These are phyloP conservation scores for Mormyrops boulengeri DNA, from an alignment of 2,797 vertebrate species.

Conservation along the genomic window DNA sequence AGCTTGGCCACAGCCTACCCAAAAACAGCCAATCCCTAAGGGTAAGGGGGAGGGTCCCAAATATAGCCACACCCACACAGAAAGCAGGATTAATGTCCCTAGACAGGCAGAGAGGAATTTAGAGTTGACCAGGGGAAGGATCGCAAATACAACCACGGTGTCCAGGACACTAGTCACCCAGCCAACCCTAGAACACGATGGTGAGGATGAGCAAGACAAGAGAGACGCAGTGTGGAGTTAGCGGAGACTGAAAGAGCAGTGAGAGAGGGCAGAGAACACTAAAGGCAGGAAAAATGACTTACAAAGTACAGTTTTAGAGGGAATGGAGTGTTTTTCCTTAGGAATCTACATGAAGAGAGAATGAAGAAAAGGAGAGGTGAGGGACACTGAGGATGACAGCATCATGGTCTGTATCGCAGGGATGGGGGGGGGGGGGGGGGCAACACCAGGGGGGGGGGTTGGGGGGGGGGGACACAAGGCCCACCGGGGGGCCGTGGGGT, in stretches of 20 bases:
- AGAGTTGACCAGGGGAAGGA: not conserved
- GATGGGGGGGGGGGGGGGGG: not conserved
- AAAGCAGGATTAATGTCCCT: not conserved
- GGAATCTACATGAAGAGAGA: conserved; percentile 78
- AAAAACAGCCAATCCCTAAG: not conserved
- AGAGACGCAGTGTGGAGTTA: conserved; percentile 13
- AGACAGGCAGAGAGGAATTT: not conserved
- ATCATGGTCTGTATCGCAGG: not conserved
- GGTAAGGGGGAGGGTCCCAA: not conserved
- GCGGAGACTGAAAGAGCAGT: conserved; percentile 15
- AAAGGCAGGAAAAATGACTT: conserved; percentile 65
- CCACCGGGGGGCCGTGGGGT: not conserved
- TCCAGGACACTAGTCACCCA: not conserved
- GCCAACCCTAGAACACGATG: not conserved
- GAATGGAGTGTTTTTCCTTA: conserved; percentile 83
- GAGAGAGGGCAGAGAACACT: conserved; percentile 15
- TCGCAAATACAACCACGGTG: not conserved
- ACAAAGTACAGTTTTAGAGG: conserved; percentile 87
- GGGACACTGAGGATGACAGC: not conserved
- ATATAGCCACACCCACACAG: not conserved
- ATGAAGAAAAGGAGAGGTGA: conserved; percentile 38
- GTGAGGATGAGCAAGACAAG: not conserved
- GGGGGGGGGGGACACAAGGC: too few relatives aligned
- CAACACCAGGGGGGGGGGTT: too few relatives aligned
- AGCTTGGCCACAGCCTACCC: not conserved